A percentile compares a stretch with the other conserved stretches of the same genome.
These are phyloP conservation scores for Melanotus villosus DNA, from an alignment of 2,888 invertebrate genomes.

Conservation along the genomic window DNA sequence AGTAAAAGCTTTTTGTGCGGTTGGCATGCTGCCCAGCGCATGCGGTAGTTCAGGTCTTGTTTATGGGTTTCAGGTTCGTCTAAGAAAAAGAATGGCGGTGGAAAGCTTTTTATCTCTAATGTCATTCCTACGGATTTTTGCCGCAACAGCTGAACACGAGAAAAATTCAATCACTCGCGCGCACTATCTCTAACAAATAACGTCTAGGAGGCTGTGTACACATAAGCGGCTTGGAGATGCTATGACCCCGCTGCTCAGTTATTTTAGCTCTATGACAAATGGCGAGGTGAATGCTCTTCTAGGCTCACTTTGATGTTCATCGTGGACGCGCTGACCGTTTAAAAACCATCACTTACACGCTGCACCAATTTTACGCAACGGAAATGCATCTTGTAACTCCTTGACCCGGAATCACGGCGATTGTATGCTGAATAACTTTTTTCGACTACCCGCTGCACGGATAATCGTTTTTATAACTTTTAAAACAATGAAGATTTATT, in stretches of 20 bases:
- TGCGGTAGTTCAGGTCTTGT: background rate
- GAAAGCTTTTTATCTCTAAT: background rate
- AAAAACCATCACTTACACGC: constrained; percentile 5
- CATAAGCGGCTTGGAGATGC: constrained; percentile 3
- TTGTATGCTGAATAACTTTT: background rate
- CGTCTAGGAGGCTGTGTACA: background rate
- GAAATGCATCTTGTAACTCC: background rate
- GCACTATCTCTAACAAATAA: too few species aligned
- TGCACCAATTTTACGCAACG: constrained; percentile 4
- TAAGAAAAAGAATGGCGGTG: background rate
- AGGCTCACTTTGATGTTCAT: constrained; percentile 8
- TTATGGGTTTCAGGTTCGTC: background rate
- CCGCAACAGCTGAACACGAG: background rate
- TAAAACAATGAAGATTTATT: constrained; percentile 21
- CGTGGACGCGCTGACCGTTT: constrained; percentile 27
- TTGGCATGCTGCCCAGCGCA: background rate
- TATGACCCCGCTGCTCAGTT: constrained; percentile 28
- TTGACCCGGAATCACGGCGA: background rate
- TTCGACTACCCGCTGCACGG: background rate
- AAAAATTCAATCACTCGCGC: too few species aligned
- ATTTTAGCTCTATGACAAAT: constrained; percentile 44
- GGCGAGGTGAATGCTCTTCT: constrained; percentile 42
- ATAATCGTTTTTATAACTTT: background rate
- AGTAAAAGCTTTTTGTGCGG: constrained; percentile 4
- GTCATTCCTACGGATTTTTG: background rate